These are phyloP conservation scores for Octodonta nipae DNA, from an alignment of 2,888 invertebrate species.

Conservation along the genomic window DNA sequence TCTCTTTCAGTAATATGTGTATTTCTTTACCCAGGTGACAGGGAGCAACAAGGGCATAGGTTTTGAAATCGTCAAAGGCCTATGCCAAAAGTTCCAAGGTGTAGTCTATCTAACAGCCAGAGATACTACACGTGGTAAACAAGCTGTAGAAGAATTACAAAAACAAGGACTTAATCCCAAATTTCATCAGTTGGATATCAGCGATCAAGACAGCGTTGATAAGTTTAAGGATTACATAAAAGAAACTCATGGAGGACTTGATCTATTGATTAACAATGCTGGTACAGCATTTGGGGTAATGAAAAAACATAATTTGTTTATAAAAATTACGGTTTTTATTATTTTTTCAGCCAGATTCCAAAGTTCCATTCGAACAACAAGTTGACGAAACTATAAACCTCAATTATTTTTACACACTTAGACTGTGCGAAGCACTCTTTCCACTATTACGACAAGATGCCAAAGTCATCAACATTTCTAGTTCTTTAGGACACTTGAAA, in stretches of 20 bases:
- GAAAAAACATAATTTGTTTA: too few relatives aligned
- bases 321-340: too few relatives aligned
- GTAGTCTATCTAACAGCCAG: slow-evolving; percentile 58
- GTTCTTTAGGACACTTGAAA: too few relatives aligned
- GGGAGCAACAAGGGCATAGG: slow-evolving; percentile 62
- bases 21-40: too few relatives aligned
- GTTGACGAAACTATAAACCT: too few relatives aligned
- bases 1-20: too few relatives aligned
- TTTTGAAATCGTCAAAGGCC: slow-evolving; percentile 49
- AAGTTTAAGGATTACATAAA: slow-evolving; percentile 46
- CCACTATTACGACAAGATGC: too few relatives aligned
- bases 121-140: slow-evolving; percentile 41
- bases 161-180: slow-evolving; percentile 40
- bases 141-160: slow-evolving; percentile 46
- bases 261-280: slow-evolving; percentile 65
- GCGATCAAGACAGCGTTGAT: slow-evolving; percentile 44
- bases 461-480: too few relatives aligned
- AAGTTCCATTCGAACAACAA: too few relatives aligned
- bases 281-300: slow-evolving; percentile 53
- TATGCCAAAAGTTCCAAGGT: slow-evolving; percentile 53
- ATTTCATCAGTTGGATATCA: slow-evolving; percentile 59
- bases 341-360: too few relatives aligned
- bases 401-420: too few relatives aligned
- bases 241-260: slow-evolving; percentile 50
- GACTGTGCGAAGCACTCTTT: too few relatives aligned